Conservation (phyloP, 2,797 vertebrate species). For the Anas georgica region DNA sequence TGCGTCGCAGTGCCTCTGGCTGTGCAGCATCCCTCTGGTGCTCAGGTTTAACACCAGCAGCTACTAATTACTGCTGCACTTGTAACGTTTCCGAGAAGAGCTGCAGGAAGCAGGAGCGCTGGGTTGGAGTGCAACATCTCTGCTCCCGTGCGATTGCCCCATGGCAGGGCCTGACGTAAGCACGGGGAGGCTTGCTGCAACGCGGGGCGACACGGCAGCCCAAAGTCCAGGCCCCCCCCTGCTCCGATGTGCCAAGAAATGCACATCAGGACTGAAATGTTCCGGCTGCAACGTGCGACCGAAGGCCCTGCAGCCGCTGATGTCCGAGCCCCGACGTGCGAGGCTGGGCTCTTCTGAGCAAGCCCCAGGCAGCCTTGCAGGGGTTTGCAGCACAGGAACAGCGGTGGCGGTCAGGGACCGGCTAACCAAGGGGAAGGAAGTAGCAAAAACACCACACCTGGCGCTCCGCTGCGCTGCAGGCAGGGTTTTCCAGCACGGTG, state of each 20-base stretch:
- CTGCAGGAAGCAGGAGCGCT: background rate
- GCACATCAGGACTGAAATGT: background rate
- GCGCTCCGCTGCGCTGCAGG: background rate
- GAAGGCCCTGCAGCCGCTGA: fast-evolving
- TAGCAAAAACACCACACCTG: fast-evolving
- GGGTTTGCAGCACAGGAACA: background rate
- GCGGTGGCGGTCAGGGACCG: fast-evolving
- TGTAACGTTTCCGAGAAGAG: background rate
- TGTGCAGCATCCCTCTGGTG: no score
- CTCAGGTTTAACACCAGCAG: background rate
- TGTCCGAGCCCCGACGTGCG: background rate
- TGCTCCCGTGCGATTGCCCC: background rate
- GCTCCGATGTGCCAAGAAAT: background rate
- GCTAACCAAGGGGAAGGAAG: background rate
- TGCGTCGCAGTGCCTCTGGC: background rate
- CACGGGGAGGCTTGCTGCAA: background rate
- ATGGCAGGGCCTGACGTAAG: conserved; percentile 12
- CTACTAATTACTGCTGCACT: background rate
- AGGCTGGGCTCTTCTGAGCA: background rate
- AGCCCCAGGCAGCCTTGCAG: background rate
- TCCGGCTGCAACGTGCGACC: background rate
- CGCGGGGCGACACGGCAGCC: background rate
- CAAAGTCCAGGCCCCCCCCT: background rate
- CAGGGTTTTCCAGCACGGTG: background rate
- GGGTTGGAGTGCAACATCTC: background rate